These are phyloP conservation scores for Oxycera nigricornis DNA, from an alignment of 2,888 invertebrate genomes.

Conservation along the genomic window DNA sequence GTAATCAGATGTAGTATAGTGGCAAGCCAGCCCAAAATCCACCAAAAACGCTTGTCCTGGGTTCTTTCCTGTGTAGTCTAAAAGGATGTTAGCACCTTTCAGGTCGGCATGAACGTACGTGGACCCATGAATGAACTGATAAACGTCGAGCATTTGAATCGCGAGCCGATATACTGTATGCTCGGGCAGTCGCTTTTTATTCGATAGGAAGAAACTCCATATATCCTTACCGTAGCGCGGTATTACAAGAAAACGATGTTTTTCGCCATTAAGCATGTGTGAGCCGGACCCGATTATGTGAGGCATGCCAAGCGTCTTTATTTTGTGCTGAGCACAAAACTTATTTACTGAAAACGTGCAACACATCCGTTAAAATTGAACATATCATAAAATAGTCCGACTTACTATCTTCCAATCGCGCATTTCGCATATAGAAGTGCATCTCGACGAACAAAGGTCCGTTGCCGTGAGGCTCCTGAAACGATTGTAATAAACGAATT, in stretches of 20 bases:
- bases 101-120: conserved; percentile 96
- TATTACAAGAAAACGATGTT: conserved; percentile 89
- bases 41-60: conserved; percentile 83
- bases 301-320: conserved; percentile 84
- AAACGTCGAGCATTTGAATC: conserved; percentile 84
- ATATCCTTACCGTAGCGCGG: conserved; percentile 89
- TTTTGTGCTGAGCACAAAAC: conserved; percentile 72
- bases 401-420: conserved; percentile 74
- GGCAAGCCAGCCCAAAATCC: conserved; percentile 90
- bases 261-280: conserved; percentile 73
- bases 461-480: conserved; percentile 87
- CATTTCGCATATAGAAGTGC: conserved; percentile 85
- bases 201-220: conserved; percentile 76
- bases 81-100: conserved; percentile 91
- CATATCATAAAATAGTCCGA: conserved; percentile 48
- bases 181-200: conserved; percentile 72
- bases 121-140: conserved; percentile 90
- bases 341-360: conserved; percentile 68
- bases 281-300: conserved; percentile 83
- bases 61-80: conserved; percentile 72
- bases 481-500: conserved; percentile 41
- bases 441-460: conserved; percentile 95
- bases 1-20: conserved; percentile 78
- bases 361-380: conserved; percentile 28
- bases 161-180: conserved; percentile 81